These are phyloP conservation scores for Eupithecia inturbata DNA, from an alignment of 2,888 invertebrate species.

Conservation along the genomic window DNA sequence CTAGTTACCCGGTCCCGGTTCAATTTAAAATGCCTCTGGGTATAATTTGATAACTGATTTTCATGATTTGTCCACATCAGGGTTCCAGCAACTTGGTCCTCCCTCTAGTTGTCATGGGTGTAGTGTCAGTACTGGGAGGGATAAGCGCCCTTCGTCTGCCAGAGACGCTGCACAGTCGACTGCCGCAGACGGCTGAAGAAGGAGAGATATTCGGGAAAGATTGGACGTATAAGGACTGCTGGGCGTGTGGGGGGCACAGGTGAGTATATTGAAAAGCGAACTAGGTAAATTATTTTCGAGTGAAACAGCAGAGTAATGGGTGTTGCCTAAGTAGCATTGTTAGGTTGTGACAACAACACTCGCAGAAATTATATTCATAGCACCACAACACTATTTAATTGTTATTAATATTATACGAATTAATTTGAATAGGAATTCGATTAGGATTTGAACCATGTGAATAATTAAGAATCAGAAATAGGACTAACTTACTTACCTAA, in stretches of 20 bases:
- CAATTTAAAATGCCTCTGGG: background rate
- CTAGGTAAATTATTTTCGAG: background rate
- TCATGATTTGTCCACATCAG: conserved; percentile 69
- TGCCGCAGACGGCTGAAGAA: conserved; percentile 94
- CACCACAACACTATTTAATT: background rate
- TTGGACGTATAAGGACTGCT: conserved; percentile 90
- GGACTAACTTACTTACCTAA: too few species aligned
- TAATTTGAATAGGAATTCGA: background rate
- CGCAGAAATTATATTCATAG: background rate
- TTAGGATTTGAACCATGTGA: background rate
- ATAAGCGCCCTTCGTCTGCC: conserved; percentile 91
- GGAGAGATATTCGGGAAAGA: conserved; percentile 94
- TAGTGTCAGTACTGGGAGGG: conserved; percentile 91
- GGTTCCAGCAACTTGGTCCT: conserved; percentile 93
- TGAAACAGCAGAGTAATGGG: background rate
- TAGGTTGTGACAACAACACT: background rate
- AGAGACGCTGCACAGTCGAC: conserved; percentile 91
- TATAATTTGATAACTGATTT: background rate
- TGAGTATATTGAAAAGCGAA: conserved; percentile 52
- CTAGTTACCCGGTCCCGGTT: background rate
- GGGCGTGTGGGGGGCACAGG: conserved; percentile 88
- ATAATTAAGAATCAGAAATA: background rate
- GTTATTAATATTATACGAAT: background rate
- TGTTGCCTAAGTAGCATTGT: background rate
- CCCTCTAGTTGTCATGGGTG: conserved; percentile 93